Conservation (phyloP, 92 coral and sea anemone genomes). For the Epizoanthus fatuus region DNA sequence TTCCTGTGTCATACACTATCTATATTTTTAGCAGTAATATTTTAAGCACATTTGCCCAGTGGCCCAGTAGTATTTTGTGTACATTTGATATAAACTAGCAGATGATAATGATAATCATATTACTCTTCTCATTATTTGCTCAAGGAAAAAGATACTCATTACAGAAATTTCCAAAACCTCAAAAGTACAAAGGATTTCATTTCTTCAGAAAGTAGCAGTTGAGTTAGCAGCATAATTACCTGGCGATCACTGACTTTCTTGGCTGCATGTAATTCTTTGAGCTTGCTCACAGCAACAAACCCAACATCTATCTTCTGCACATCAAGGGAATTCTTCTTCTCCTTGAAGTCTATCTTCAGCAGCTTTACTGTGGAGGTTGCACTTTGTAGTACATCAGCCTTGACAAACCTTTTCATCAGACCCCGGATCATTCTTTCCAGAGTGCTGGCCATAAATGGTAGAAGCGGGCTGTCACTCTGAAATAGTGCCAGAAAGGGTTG, state of each 20-base stretch:
- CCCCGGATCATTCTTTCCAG: slow-evolving; percentile 45
- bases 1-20: too few species aligned
- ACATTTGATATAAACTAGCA: too few species aligned
- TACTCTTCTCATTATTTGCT: slow-evolving; percentile 3
- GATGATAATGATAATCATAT: not conserved
- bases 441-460: slow-evolving; percentile 42
- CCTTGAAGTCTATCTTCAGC: slow-evolving; percentile 52
- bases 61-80: too few species aligned
- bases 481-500: slow-evolving; percentile 51
- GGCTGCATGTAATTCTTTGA: slow-evolving; percentile 51
- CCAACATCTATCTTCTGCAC: slow-evolving; percentile 48
- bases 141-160: slow-evolving; percentile 11
- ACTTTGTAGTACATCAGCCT: slow-evolving; percentile 42
- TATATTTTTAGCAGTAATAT: too few species aligned
- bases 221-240: slow-evolving; percentile 19
- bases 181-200: slow-evolving; percentile 5
- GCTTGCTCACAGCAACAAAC: slow-evolving; percentile 56
- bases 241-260: slow-evolving; percentile 29
- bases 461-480: slow-evolving; percentile 44
- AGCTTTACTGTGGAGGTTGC: slow-evolving; percentile 49
- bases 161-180: slow-evolving; percentile 29
- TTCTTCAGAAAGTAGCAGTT: slow-evolving; percentile 16
- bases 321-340: slow-evolving; percentile 50
- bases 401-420: slow-evolving; percentile 50
- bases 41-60: too few species aligned